Base-by-base conservation (phyloP, 2,797 vertebrate species). In the Chloroceryle inda region DNA sequence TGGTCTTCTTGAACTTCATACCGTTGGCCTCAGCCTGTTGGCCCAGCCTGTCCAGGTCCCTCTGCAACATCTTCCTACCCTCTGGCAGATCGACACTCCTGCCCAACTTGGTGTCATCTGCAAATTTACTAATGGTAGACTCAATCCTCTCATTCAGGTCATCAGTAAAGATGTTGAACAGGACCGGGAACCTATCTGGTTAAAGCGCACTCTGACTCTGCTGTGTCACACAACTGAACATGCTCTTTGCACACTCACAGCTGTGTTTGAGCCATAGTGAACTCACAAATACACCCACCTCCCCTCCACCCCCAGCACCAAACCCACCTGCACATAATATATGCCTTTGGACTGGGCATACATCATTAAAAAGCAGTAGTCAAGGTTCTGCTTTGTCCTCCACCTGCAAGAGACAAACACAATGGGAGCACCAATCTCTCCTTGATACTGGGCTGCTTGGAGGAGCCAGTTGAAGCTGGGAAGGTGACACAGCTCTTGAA, bases 321-420 rank as follows among this genome's bases (percentile, higher is more conserved):
- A 86, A 91, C 98, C 84, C 96, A 99, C 99, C 99, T 99, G 99
- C 45, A 99, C 99, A 1, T 99, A 99, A 98, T 99, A 99, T 6
- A 99, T 99, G 96, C 99, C 99, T 98, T 99, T 99, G 95, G 99
- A 98, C 97, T 99, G 99, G 22, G 99, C 99, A 17, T 99, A 99
- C 99, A 99, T 99, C 99, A 99, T 99, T 96, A 99, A 98, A 98
- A 99, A 99, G 96, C 99, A 99, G 97, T 99, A 99, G 96, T 99
- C 99, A 68, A 99, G 98, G 98, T 99, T 99, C 98, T 99, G 99
- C 97, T 99, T 99, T 14, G 99, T 99, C 91, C 99, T 98, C 99
- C 99, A 99, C 97, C 99, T 99, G 97, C 92, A 91, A 96, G 77
- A 97, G 47, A 96, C 64, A 83, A 92, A 80, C 49, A 22, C 0